Base-by-base conservation (phyloP, 2,113 vertebrate genomes). In the Sminthopsis crassicaudata region DNA sequence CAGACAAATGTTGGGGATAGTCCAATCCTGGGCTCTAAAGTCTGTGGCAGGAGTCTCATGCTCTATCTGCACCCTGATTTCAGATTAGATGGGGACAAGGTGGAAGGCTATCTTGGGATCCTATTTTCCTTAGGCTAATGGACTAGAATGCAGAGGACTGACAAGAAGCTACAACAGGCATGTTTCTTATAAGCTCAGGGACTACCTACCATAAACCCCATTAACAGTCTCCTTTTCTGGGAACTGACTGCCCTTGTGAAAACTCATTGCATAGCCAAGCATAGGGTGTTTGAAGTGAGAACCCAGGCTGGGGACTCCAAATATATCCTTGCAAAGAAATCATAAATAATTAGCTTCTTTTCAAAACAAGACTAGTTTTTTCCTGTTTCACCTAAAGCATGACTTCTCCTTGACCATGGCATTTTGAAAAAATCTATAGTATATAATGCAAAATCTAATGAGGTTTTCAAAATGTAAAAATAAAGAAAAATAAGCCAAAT, bases 191-290 rank as follows among this genome's bases (percentile, higher is more conserved):
- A 23, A 57, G 54, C 3, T 52, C 0, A 14, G 19, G 19, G 19
- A 84, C 67, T 42, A 0, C 46, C 67, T 42, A 0, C 46, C 48
- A 26, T 0, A 22, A 30, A 94, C 90, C 51, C 84, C 60, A 90
- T 76, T 12, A 42, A 2, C 90, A 16, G 57, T 5, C 42, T 26
- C 12, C 60, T 51, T 90, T 94, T 48, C 14, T 90, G 90, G 30
- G 23, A 96, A 94, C 12, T 92, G 50, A 91, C 25, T 51, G 3
- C 42, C 11, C 52, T 92, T 90, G 76, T 53, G 91, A 46, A 92
- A 90, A 91, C 89, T 23, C 88, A 53, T 27, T 95, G 89, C 1
- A 53, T 89, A 30, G 88, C 92, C 60, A 94, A 94, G 23, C 30
- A 46, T 52, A 52, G 4, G 2, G 42, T n/a, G 16, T 9, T 1